Base-by-base conservation (phyloP, 2,113 vertebrate species). In the Cyprinus carpio region DNA sequence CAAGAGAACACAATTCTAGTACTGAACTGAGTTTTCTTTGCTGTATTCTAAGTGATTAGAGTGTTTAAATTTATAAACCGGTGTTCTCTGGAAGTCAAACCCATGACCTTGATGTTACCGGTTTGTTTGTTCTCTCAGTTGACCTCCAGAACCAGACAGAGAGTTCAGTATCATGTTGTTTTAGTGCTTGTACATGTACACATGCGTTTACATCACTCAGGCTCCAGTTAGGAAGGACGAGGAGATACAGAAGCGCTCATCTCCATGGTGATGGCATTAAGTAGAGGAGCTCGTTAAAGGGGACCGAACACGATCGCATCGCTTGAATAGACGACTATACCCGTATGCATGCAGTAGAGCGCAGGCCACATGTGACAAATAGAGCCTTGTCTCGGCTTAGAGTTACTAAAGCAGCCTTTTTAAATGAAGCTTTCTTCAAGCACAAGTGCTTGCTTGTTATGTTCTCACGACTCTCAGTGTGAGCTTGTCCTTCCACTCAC, bases 231-330 rank as follows among this genome's bases (percentile, higher is more conserved):
- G 46, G 29, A 23, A 76, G 82, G 81, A 71, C 58, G 67, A 64
- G 51, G 69, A 75, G 77, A 46, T 58, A 84, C 75, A 4, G 12
- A 75, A 81, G 60, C 46, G 60, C 60, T 7, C 83, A 67, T 87
- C 62, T 77, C 87, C 72, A 85, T 85, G 87, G 84, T 83, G 62
- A 87, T 65, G 71, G 60, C 69, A 72, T 67, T 84, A 87, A 64
- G 72, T 77, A 86, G 72, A 51, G 58, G 82, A 37, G 79, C 87
- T 85, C 18, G 10, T 87, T 75, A 82, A 49, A 64, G 80, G 75
- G 85, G 80, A 85, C 60, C 23, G 18, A 75, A 60, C 31, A 71
- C 43, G 79, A 87, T 71, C 51, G 18, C 49, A 62, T 13, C 3
- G 25, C 84, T 84, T 87, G 46, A 85, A 85, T 69, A 85, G 71